A percentile compares a stretch with the other conserved stretches of the same genome.
Conservation (phyloP, 2,797 vertebrate genomes). For the Paedocypris micromegethes region DNA sequence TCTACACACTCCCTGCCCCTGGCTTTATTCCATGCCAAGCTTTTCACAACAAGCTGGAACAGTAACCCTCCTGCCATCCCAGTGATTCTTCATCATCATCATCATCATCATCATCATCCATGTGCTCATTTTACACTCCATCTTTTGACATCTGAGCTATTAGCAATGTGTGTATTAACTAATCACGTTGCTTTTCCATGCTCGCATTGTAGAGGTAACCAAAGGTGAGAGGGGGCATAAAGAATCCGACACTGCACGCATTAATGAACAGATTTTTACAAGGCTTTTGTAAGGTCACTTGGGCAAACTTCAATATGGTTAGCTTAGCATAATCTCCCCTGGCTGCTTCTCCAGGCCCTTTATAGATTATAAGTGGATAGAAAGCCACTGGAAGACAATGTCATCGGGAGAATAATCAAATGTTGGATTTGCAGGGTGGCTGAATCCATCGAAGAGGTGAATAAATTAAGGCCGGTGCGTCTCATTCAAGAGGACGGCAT, state of each 20-base stretch:
- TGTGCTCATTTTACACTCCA: conserved; percentile 24
- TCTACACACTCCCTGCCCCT: conserved; percentile 10
- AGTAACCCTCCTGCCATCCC: conserved; percentile 11
- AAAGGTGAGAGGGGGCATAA: conserved; percentile 62
- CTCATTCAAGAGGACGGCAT: conserved; percentile 89
- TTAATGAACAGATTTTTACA: conserved; percentile 15
- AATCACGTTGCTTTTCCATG: conserved; percentile 64
- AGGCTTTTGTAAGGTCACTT: conserved; percentile 4
- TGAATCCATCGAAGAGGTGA: conserved; percentile 89
- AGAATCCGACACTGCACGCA: conserved; percentile 30
- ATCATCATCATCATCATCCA: conserved; percentile 21
- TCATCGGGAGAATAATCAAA: not conserved
- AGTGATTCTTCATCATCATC: conserved; percentile 20
- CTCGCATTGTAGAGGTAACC: conserved; percentile 64
- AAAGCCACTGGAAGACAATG: not conserved
- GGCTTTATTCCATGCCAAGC: conserved; percentile 25
- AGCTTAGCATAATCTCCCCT: too few relatives aligned
- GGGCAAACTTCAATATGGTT: not conserved
- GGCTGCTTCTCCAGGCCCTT: too few relatives aligned
- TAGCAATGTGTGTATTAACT: conserved; percentile 53
- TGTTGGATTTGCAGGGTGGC: conserved; percentile 71
- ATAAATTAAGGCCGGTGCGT: conserved; percentile 82
- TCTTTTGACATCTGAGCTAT: conserved; percentile 9
- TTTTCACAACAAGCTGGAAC: conserved; percentile 20
- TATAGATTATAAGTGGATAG: conserved; percentile 9